Evolutionary conservation across 2,797 vertebrate genomes (phyloP).

Genomic region (Vireo griseus): DNA sequence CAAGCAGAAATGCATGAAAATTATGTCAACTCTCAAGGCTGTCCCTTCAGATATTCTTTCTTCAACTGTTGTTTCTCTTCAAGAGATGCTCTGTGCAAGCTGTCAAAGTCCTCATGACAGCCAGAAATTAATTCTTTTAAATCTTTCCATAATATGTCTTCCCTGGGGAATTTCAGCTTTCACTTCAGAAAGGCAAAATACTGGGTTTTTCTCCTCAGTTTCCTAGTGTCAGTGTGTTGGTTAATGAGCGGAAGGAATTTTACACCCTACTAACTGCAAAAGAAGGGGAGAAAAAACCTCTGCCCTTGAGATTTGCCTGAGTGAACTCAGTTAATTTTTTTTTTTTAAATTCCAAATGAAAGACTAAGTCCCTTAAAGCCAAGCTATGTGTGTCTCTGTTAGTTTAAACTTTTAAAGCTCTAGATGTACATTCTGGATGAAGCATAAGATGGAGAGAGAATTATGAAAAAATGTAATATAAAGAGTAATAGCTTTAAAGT

Average conservation of each 20-base stretch:
- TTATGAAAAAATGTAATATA: neutral
- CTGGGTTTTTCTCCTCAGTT: neutral
- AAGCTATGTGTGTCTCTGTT: neutral
- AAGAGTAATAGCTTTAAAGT: neutral
- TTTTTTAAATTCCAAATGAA: neutral
- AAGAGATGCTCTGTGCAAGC: neutral
- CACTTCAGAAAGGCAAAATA: neutral
- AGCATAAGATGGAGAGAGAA: neutral
- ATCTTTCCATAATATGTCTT: neutral
- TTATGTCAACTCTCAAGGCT: neutral
- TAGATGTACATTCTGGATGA: neutral
- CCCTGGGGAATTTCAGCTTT: neutral
- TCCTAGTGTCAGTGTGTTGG: neutral
- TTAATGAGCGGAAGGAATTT: conserved; percentile 21
- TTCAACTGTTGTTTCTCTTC: neutral
- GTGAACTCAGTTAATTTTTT: neutral
- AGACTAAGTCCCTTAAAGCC: conserved; percentile 9
- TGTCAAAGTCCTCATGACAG: conserved; percentile 5
- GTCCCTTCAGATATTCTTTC: neutral
- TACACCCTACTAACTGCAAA: neutral
- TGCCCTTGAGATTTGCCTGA: conserved; percentile 8
- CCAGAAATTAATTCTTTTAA: conserved; percentile 13
- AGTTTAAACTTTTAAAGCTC: neutral
- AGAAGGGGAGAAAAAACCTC: neutral
- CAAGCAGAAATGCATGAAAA: neutral